phyloP scores from a whole-genome alignment of 2,797 vertebrate genomes.

The Lepilemur septentrionalis region DNA sequence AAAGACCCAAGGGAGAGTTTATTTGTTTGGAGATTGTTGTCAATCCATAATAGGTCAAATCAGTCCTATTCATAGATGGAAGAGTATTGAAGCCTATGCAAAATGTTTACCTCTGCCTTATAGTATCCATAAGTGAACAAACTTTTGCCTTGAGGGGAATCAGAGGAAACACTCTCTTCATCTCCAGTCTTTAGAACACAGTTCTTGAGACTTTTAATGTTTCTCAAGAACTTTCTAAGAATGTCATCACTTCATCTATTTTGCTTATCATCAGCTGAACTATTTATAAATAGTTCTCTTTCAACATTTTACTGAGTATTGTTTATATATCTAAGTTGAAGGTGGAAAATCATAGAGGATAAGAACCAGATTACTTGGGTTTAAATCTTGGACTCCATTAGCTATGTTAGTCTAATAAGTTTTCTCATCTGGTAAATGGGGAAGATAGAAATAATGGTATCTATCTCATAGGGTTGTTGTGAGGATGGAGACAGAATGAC shows the following conservation, averaged over 20 bases:
- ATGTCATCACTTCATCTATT: not conserved
- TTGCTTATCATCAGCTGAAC: slow-evolving; percentile 9
- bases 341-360: not conserved
- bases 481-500: not conserved
- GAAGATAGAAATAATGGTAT: not conserved
- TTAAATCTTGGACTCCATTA: slow-evolving; percentile 12
- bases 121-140: not conserved
- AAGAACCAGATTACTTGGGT: not conserved
- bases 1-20: not conserved
- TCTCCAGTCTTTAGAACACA: not conserved
- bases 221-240: slow-evolving; percentile 11
- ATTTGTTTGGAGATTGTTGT: not conserved
- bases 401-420: not conserved
- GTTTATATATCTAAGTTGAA: not conserved
- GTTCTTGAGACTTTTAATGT: not conserved
- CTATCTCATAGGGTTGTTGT: not conserved
- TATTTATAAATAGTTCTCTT: slow-evolving; percentile 3
- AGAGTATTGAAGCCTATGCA: not conserved
- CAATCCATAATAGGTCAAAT: not conserved
- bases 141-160: not conserved
- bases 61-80: not conserved
- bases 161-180: not conserved
- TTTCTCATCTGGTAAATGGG: not conserved
- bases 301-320: not conserved
- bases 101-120: slow-evolving; percentile 11